Conservation (phyloP, 1,140 invertebrate genomes). For the Chymomyza costata region DNA sequence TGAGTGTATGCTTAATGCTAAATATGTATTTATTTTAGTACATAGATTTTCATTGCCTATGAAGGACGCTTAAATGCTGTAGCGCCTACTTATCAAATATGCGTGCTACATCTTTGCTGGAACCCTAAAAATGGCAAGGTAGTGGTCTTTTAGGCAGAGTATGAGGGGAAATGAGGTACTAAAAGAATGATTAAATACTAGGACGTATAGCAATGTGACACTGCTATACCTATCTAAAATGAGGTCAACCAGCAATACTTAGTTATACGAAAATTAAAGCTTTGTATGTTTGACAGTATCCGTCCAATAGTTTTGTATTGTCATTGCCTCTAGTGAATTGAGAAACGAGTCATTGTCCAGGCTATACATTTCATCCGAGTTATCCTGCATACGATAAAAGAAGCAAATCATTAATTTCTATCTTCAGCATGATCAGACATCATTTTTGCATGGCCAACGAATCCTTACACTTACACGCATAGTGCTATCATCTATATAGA, state of each 20-base stretch:
- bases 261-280: constrained; percentile 82
- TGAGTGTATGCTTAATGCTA: too few relatives aligned
- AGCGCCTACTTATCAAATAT: constrained; percentile 50
- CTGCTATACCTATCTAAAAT: too few relatives aligned
- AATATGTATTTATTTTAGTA: too few relatives aligned
- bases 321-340: constrained; percentile 93
- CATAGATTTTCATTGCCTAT: constrained; percentile 43
- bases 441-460: constrained; percentile 29
- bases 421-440: constrained; percentile 2
- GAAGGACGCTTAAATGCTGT: constrained; percentile 39
- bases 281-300: constrained; percentile 94
- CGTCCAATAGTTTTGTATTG: constrained; percentile 94
- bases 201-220: too few relatives aligned
- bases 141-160: too few relatives aligned
- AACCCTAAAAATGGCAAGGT: too few relatives aligned
- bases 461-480: constrained; percentile 83
- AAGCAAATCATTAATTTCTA: constrained; percentile 9
- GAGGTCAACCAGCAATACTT: too few relatives aligned
- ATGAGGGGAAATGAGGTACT: too few relatives aligned
- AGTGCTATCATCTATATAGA: constrained; percentile 91
- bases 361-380: constrained; percentile 94
- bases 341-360: constrained; percentile 94
- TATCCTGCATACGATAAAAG: constrained; percentile 83
- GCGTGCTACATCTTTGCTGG: constrained; percentile 24
- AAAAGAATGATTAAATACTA: too few relatives aligned